Base-by-base conservation (phyloP, 2,888 invertebrate species). In the Lymantria dispar region DNA sequence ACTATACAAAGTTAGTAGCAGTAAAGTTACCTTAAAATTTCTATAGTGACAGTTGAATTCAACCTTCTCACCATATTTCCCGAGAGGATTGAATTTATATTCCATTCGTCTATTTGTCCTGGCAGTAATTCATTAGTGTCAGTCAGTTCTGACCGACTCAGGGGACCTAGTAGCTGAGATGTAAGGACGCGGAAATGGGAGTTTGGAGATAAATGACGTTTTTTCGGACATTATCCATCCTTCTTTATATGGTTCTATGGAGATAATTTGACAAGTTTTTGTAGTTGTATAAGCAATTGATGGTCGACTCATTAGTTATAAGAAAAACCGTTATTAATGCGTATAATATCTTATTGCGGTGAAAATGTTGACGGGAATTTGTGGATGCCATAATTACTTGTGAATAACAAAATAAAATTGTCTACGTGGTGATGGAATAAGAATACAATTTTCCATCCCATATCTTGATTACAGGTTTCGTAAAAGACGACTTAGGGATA, bases 91-190 rank as follows among this genome's bases (percentile, higher is more conserved):
- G 44, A 70, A 68, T 68, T 68, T 68, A 63, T 65, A 65, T 68
- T 70, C 62, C 55, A 62, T 62, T 59, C 64, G 51, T 67, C 70
- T 60, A 60, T 70, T 68, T 70, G 60, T 64, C 58, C 52, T 56
- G 48, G 48, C 41, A 15, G 54, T 70, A 67, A 68, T 68, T 68
- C 68, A 68, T 68, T 68, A 66, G 56, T 61, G 62, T 67, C 68
- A 67, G 55, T 67, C 60, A 58, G 47, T 11, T 48, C 48, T 60
- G 62, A 52, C 57, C 58, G 58, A 56, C 69, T 54, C 63, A 7
- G 11, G 53, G 63, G 69, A 47, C 51, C 52, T 50, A 45, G 41
- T 52, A 38, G 47, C 22, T 45, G 45, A 48, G 51, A 50, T 42
- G 55, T 54, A 45, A 53, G 45, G 15, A 62, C 29, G 47, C 45